These are phyloP conservation scores for Cyrtonyx montezumae DNA, from an alignment of 2,113 vertebrate species.

Conservation along the genomic window DNA sequence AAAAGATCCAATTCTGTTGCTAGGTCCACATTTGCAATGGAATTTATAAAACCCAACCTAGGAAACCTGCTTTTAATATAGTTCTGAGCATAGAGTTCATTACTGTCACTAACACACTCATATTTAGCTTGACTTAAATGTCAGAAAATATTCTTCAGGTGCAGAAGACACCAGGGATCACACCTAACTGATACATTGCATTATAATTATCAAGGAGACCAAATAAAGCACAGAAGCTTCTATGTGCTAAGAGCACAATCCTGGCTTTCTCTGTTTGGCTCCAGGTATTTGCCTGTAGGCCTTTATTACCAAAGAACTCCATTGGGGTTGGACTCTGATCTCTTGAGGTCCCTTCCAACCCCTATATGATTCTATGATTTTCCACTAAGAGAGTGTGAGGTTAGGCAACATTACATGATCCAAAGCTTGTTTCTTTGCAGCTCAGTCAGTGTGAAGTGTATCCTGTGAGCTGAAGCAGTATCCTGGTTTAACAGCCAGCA, in stretches of 20 bases:
- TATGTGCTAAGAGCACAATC: constrained; percentile 18
- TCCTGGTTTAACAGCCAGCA: not conserved
- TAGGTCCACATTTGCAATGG: not conserved
- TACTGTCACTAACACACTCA: constrained; percentile 31
- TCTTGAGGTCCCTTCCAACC: too few species aligned
- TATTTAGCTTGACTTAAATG: constrained; percentile 73
- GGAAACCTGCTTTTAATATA: constrained; percentile 57
- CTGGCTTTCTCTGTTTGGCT: constrained; percentile 32
- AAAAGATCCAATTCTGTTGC: not conserved
- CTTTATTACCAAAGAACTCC: constrained; percentile 39
- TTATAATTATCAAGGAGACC: constrained; percentile 74
- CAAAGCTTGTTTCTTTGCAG: not conserved
- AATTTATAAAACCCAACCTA: not conserved
- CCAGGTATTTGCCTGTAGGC: constrained; percentile 41
- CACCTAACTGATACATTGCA: constrained; percentile 61
- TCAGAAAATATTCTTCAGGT: constrained; percentile 76
- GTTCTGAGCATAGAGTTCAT: constrained; percentile 58
- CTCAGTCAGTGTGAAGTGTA: not conserved
- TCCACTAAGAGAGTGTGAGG: not conserved
- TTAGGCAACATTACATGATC: not conserved
- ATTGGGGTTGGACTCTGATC: not conserved
- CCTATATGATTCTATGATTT: not conserved
- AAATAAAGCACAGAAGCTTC: constrained; percentile 33
- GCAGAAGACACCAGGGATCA: constrained; percentile 71
- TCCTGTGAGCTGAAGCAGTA: not conserved